Evolutionary conservation across 2,113 vertebrate species (phyloP).

Genomic region (Dascyllus trimaculatus): DNA sequence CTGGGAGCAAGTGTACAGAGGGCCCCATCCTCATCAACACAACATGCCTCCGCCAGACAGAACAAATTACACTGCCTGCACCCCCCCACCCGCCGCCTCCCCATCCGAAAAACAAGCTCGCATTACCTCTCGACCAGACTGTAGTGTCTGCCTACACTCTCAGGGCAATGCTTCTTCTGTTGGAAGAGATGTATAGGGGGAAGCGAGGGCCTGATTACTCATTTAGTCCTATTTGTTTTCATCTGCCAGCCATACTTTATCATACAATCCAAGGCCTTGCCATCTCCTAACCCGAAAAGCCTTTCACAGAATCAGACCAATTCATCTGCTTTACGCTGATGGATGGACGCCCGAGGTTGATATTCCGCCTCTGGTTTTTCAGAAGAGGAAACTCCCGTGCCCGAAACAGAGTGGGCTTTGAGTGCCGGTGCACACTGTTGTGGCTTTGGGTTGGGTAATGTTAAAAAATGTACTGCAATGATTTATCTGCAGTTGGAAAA

Average conservation of each 20-base stretch:
- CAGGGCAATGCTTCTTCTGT: constrained; percentile 48
- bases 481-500: neutral
- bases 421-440: constrained; percentile 20
- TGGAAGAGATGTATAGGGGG: constrained; percentile 17
- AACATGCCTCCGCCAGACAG: constrained; percentile 72
- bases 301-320: constrained; percentile 58
- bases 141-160: constrained; percentile 38
- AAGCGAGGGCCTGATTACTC: constrained; percentile 65
- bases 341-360: constrained; percentile 67
- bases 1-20: constrained; percentile 62
- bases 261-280: constrained; percentile 57
- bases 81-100: constrained; percentile 10
- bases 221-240: constrained; percentile 79
- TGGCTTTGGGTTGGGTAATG: constrained; percentile 16
- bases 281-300: constrained; percentile 22
- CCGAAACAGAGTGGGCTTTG: constrained; percentile 55
- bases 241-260: constrained; percentile 72
- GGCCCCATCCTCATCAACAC: constrained; percentile 62
- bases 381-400: constrained; percentile 50
- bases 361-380: constrained; percentile 52
- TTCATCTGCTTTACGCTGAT: constrained; percentile 75
- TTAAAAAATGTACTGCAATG: constrained; percentile 2
- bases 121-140: constrained; percentile 59
- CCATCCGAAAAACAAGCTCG: constrained; percentile 55
- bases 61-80: constrained; percentile 71